Percentiles rank a stretch among this genome's conserved stretches.
Conservation (phyloP, 2,888 invertebrate genomes). For the Spatulosminthurus flaviceps region DNA sequence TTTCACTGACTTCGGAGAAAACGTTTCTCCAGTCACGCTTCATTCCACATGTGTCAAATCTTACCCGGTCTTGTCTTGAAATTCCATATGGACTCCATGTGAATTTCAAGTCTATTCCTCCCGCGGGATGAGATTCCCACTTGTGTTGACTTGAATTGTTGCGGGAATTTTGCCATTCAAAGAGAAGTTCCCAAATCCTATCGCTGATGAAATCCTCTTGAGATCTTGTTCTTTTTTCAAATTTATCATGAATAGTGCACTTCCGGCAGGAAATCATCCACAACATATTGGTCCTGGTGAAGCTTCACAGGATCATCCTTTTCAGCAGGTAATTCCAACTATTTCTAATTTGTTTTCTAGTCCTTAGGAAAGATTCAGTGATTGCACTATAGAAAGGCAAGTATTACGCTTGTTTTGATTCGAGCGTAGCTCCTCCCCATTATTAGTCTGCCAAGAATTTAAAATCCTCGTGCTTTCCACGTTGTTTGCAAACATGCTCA, state of each 20-base stretch:
- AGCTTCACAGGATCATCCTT: neutral
- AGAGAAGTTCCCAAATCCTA: neutral
- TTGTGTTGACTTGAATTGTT: slow-evolving; percentile 28
- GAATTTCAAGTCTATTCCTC: neutral
- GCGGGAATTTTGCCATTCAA: slow-evolving; percentile 26
- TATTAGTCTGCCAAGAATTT: neutral
- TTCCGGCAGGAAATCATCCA: neutral
- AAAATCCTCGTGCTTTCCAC: slow-evolving; percentile 23
- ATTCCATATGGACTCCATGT: neutral
- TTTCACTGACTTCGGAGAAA: neutral
- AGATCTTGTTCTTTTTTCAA: neutral
- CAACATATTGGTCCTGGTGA: neutral
- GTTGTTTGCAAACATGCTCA: slow-evolving; percentile 19
- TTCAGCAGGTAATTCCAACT: neutral
- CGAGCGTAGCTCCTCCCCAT: neutral
- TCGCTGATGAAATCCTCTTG: neutral
- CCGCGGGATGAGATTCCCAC: slow-evolving; percentile 33
- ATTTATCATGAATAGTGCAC: neutral
- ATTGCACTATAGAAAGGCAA: neutral
- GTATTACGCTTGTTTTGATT: slow-evolving; percentile 29
- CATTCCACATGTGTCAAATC: slow-evolving; percentile 1
- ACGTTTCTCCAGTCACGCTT: neutral
- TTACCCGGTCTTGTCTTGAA: neutral
- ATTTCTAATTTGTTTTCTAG: neutral
- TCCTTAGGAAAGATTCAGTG: neutral